Evolutionary conservation across 2,797 vertebrate species (phyloP).

Genomic region (Antrozous pallidus): DNA sequence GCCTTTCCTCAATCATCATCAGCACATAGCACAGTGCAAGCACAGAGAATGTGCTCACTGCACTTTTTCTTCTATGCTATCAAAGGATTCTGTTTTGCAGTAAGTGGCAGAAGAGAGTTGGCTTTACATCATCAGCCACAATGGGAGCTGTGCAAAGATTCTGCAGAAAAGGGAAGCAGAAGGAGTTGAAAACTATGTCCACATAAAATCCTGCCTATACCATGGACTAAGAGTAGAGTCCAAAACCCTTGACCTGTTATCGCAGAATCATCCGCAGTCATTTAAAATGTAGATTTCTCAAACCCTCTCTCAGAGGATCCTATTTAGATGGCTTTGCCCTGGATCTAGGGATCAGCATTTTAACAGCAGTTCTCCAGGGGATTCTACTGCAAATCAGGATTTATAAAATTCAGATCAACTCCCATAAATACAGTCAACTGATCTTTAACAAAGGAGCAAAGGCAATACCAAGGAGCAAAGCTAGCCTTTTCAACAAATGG

Average conservation of each 20-base stretch:
- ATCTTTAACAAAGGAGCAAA: background rate
- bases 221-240: conserved; percentile 4
- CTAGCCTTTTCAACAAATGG: background rate
- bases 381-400: background rate
- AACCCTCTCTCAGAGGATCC: background rate
- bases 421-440: background rate
- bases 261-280: background rate
- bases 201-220: too few species aligned
- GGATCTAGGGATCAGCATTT: background rate
- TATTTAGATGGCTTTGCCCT: background rate
- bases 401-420: background rate
- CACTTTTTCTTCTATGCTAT: background rate
- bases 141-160: conserved; percentile 18
- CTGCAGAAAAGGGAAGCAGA: conserved; percentile 18
- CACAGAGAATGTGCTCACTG: background rate
- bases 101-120: background rate
- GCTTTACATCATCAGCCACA: background rate
- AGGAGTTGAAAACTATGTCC: too few species aligned
- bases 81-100: background rate
- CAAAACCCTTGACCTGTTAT: background rate
- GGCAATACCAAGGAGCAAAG: background rate
- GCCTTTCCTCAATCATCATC: background rate
- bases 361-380: background rate
- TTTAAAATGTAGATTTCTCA: background rate
- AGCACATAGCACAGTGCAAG: background rate